Conservation (phyloP, 2,113 vertebrate species). For the Myrmecophaga tridactyla region DNA sequence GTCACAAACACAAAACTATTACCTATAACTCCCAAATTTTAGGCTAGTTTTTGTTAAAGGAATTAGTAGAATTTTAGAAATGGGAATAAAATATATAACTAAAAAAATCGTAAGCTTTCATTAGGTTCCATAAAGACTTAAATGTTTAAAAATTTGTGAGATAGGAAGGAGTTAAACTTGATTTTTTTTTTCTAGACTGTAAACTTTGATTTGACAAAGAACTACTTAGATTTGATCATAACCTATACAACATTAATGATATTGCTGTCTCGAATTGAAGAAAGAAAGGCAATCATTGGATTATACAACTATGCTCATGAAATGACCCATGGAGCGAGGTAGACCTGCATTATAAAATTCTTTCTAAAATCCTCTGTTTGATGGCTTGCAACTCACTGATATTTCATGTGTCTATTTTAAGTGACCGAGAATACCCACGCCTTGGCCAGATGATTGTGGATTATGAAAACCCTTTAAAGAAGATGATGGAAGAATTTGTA, state of each 20-base stretch:
- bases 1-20: not conserved
- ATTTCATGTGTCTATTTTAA: constrained; percentile 77
- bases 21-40: not conserved
- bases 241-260: constrained; percentile 99
- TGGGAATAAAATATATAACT: constrained; percentile 22
- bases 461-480: constrained; percentile 98
- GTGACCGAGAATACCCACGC: constrained; percentile 97
- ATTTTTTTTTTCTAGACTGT: constrained; percentile 88
- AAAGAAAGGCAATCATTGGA: constrained; percentile 98
- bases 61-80: constrained; percentile 30
- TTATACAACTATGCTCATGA: constrained; percentile 99
- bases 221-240: constrained; percentile 98
- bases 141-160: constrained; percentile 30
- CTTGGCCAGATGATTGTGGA: constrained; percentile 99
- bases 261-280: constrained; percentile 97
- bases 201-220: constrained; percentile 99
- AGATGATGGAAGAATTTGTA: constrained; percentile 99
- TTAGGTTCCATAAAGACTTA: constrained; percentile 1
- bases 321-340: constrained; percentile 99
- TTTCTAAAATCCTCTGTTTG: not conserved
- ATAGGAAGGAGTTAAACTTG: constrained; percentile 51
- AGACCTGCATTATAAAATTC: constrained; percentile 5
- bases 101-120: constrained; percentile 29
- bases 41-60: constrained; percentile 9
- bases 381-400: constrained; percentile 34